Base-by-base conservation (phyloP, 2,888 invertebrate genomes). In the Gortyna flavago region DNA sequence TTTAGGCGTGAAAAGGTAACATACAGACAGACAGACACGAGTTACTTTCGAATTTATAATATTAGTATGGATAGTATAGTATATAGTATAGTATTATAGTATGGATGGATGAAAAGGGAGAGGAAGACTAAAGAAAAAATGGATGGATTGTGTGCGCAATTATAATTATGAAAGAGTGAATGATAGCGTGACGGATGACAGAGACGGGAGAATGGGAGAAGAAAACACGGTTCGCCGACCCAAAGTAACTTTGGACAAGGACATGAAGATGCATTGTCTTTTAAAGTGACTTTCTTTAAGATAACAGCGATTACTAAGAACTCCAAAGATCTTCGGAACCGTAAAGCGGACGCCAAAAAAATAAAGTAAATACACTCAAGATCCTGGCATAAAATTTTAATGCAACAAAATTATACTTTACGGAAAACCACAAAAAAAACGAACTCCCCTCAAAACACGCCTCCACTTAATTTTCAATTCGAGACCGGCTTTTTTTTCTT, bases 381-480 rank as follows among this genome's bases (percentile, higher is more conserved):
- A 51, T 68, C 57, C 57, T 64, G 68, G 59, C 41, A 44, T 57
- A 54, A 61, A 79, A n/a, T n/a, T n/a, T n/a, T n/a, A n/a, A 67
- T 44, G 75, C 79, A 76, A 75, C 84, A 75, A 86, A 85, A 83
- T 85, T 84, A 86, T 57, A 62, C 54, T 72, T 77, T 18, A 59
- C 32, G 67, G 75, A 69, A 88, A 87, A 88, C 65, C 68, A 81
- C 64, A 86, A 85, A 88, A 77, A 57, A 81, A 64, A 57, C 4
- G 1, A 0, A 41, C 79, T 72, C 48, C 51, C 66, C 16, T 48
- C 5, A 54, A 57, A 72, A 35, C 83, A 75, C 84, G 84, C 86
- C 86, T 84, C 72, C 87, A 72, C 76, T 84, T 61, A 67, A 79
- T 78, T 80, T 87, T 84, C 80, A 87, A 87, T 85, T 62, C 59